Evolutionary conservation across 2,888 invertebrate genomes (phyloP).

Genomic region (Orthosia gothica): DNA sequence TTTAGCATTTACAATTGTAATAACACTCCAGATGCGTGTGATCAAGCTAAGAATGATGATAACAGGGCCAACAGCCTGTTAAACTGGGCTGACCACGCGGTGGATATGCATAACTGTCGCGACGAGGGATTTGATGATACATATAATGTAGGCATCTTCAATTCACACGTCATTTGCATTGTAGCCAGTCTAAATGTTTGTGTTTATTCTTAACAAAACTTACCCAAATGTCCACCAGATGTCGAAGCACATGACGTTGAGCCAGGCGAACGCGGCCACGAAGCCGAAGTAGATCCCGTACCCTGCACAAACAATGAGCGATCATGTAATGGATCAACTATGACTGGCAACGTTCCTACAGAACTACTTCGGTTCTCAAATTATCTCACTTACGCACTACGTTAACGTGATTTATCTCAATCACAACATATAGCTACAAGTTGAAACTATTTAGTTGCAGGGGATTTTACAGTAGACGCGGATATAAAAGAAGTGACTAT

Average conservation of each 20-base stretch:
- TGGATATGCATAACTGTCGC: conserved; percentile 40
- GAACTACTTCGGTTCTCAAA: conserved; percentile 64
- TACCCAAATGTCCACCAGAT: conserved; percentile 96
- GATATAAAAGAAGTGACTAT: background rate
- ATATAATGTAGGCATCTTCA: conserved; percentile 43
- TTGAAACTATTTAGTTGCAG: conserved; percentile 1
- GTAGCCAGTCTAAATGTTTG: conserved; percentile 66
- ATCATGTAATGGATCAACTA: conserved; percentile 69
- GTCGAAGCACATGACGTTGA: conserved; percentile 96
- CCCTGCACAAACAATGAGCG: conserved; percentile 89
- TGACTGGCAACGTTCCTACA: conserved; percentile 63
- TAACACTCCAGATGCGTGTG: conserved; percentile 40
- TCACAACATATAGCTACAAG: conserved; percentile 7
- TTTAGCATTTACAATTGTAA: conserved; percentile 44
- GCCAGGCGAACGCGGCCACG: conserved; percentile 94
- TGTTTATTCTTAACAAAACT: conserved; percentile 81
- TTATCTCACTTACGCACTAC: conserved; percentile 49
- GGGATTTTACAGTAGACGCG: background rate
- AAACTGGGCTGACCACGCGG: conserved; percentile 6
- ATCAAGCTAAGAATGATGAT: conserved; percentile 8
- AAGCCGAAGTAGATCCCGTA: conserved; percentile 93
- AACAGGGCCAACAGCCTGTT: conserved; percentile 16
- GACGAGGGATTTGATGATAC: conserved; percentile 38
- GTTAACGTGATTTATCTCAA: conserved; percentile 35
- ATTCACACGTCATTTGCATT: conserved; percentile 69